A percentile compares a stretch with the other conserved stretches of the same genome.
phyloP scores from a whole-genome alignment of 2,797 vertebrate genomes.

The Aldrovandia affinis region DNA sequence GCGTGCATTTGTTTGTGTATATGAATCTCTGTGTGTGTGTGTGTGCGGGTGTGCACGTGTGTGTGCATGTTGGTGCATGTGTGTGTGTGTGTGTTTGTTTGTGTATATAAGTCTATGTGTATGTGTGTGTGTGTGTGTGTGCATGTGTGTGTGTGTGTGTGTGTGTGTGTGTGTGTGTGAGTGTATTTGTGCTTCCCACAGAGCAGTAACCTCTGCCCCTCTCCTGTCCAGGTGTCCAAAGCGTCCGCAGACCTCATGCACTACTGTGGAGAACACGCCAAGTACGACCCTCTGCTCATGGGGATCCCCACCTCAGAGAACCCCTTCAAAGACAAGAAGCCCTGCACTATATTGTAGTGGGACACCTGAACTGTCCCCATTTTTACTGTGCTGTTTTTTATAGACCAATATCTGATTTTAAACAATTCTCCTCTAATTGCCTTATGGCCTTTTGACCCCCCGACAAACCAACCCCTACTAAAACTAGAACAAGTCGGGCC shows the following conservation, averaged over 20 bases:
- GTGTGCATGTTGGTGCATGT: background rate
- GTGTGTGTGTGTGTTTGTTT: too few species aligned
- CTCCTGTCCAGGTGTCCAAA: constrained; percentile 86
- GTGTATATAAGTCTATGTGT: background rate
- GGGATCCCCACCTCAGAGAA: constrained; percentile 94
- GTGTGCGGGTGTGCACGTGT: background rate
- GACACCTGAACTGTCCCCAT: constrained; percentile 52
- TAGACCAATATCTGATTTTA: constrained; percentile 48
- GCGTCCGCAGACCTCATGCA: constrained; percentile 94
- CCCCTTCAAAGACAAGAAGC: constrained; percentile 98
- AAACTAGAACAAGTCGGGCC: constrained; percentile 52
- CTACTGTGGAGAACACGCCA: constrained; percentile 89
- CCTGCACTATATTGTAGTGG: constrained; percentile 91
- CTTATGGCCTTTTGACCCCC: constrained; percentile 38
- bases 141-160: background rate
- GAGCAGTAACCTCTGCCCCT: background rate
- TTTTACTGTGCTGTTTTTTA: constrained; percentile 63
- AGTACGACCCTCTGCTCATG: constrained; percentile 87
- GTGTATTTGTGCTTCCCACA: background rate
- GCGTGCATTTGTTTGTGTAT: too few species aligned
- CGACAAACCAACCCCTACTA: constrained; percentile 43
- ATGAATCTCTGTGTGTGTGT: background rate
- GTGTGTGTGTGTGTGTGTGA: background rate
- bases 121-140: background rate
- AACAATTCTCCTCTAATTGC: constrained; percentile 56